Percentiles rank a stretch among this genome's conserved stretches.
These are phyloP conservation scores for Jordanella pulchra DNA, from an alignment of 2,797 vertebrate species.

Conservation along the genomic window DNA sequence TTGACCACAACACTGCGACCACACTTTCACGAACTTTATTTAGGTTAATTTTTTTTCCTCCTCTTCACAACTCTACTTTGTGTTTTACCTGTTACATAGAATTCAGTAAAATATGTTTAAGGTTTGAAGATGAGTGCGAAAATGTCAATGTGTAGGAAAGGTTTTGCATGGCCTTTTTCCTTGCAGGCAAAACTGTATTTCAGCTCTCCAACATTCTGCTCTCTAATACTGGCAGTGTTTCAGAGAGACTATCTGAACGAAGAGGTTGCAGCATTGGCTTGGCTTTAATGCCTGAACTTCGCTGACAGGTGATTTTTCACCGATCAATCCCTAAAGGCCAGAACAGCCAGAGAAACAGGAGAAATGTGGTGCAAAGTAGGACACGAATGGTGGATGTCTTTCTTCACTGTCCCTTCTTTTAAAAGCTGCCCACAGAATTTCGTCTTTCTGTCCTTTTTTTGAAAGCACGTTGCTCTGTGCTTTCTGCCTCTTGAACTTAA, in stretches of 20 bases:
- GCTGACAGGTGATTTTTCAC: constrained; percentile 56
- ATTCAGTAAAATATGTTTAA: background rate
- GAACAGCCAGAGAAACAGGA: constrained; percentile 35
- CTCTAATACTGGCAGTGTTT: constrained; percentile 3
- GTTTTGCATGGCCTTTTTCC: background rate
- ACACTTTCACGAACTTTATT: background rate
- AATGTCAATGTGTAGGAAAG: background rate
- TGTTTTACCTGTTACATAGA: no score
- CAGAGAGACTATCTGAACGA: constrained; percentile 46
- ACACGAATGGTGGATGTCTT: constrained; percentile 38
- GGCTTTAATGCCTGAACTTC: constrained; percentile 41
- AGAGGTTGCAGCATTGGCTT: constrained; percentile 32
- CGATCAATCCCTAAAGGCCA: constrained; percentile 50
- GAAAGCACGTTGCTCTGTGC: background rate
- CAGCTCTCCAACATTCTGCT: constrained; percentile 2
- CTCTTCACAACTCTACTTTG: background rate
- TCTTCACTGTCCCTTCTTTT: constrained; percentile 19
- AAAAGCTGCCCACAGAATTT: constrained; percentile 19
- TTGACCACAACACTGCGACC: background rate
- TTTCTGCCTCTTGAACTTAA: background rate
- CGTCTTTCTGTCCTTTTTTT: constrained; percentile 15
- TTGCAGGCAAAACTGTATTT: constrained; percentile 17
- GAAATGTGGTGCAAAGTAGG: constrained; percentile 53
- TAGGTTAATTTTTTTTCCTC: background rate
- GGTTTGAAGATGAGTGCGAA: background rate